These are phyloP conservation scores for Toxotes jaculatrix DNA, from an alignment of 2,113 vertebrate species.

Conservation along the genomic window DNA sequence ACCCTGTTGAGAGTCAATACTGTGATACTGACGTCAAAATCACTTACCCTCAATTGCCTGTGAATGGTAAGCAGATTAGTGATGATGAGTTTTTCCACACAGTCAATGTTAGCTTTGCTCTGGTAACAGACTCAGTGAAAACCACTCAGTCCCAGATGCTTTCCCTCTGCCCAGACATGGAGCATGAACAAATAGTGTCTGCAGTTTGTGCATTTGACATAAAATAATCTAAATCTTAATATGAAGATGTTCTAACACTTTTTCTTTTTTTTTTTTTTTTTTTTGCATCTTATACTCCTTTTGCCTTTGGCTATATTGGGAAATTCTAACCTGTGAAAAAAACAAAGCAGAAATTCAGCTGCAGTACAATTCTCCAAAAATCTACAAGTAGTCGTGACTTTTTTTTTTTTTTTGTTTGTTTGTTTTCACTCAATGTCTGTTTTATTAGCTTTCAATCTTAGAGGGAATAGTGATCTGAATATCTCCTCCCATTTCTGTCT, in stretches of 20 bases:
- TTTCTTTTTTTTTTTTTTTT: too few species aligned
- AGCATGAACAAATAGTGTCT: constrained; percentile 45
- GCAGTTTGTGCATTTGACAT: constrained; percentile 32
- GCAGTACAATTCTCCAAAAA: constrained; percentile 18
- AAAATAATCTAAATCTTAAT: constrained; percentile 25
- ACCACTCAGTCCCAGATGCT: constrained; percentile 61
- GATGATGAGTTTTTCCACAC: constrained; percentile 76
- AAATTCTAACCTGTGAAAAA: neutral
- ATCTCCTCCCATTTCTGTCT: constrained; percentile 75
- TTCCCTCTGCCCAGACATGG: constrained; percentile 51
- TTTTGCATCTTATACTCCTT: constrained; percentile 11
- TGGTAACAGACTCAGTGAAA: constrained; percentile 63
- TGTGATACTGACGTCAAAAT: constrained; percentile 74
- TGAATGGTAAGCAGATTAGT: constrained; percentile 79
- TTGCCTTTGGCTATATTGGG: constrained; percentile 13
- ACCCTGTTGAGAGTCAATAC: constrained; percentile 61
- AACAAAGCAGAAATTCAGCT: neutral
- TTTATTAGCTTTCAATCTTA: constrained; percentile 58
- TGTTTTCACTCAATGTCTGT: constrained; percentile 55
- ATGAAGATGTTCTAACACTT: neutral
- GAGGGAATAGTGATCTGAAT: constrained; percentile 75
- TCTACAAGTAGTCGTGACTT: constrained; percentile 3
- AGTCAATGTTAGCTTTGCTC: constrained; percentile 72
- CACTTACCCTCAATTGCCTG: constrained; percentile 73
- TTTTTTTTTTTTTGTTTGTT: neutral